A percentile compares a stretch with the other conserved stretches of the same genome.
Conservation (phyloP, 2,113 vertebrate genomes). For the Stegostoma tigrinum region DNA sequence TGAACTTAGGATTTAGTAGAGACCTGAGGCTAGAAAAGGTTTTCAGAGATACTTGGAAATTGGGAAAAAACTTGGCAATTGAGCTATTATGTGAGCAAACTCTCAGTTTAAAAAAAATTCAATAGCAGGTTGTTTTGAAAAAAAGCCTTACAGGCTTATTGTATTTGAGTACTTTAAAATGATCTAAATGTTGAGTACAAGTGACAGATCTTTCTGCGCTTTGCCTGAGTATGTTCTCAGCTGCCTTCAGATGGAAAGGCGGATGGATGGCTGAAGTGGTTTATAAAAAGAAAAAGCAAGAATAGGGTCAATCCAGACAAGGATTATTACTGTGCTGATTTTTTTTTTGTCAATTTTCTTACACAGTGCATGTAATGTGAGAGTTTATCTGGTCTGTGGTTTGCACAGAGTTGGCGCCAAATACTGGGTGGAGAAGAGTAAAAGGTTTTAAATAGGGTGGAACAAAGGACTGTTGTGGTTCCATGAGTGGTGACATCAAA, state of each 20-base stretch:
- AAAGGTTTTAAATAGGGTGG: constrained; percentile 23
- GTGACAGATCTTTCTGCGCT: neutral
- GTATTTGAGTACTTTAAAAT: neutral
- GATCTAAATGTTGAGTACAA: neutral
- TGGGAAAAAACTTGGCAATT: neutral
- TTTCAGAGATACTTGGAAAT: neutral
- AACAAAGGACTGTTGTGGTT: constrained; percentile 27
- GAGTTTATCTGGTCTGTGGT: constrained; percentile 17
- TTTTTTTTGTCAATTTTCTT: neutral
- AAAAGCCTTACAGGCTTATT: neutral
- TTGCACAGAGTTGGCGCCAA: neutral
- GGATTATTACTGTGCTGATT: neutral
- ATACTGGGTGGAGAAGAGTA: constrained; percentile 11
- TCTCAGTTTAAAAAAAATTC: neutral
- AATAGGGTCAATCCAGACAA: neutral
- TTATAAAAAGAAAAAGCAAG: neutral
- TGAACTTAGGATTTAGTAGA: too few relatives aligned
- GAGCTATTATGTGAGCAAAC: neutral
- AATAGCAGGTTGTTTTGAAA: neutral
- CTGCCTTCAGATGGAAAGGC: neutral
- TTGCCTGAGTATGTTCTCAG: neutral
- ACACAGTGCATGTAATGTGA: neutral
- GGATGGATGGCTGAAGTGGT: neutral
- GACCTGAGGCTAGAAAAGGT: too few relatives aligned
- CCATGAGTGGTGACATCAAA: constrained; percentile 24